Base-by-base conservation (phyloP, 2,888 invertebrate species). In the Coronaproctus castanopsis region DNA sequence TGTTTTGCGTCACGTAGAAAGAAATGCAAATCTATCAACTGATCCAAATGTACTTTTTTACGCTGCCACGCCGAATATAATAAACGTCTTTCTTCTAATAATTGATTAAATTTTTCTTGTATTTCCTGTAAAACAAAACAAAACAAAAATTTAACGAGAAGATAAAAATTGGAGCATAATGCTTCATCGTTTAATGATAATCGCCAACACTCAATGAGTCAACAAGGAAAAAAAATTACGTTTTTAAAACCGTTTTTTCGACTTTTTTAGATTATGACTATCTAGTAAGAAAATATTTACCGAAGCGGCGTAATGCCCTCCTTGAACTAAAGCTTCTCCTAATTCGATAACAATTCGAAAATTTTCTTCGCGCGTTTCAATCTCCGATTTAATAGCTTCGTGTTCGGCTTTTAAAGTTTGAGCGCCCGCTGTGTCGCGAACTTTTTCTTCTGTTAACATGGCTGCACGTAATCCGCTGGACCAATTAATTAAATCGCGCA, bases 1-100 rank as follows among this genome's bases (percentile, higher is more conserved):
- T 89, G 87, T 68, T 90, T 89, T 18, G 91, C 90, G 73, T 97
- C 97, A 1, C 95, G 77, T 63, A 92, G 73, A 81, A 97, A 96
- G 71, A 90, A 87, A 73, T 95, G 93, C 67, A 93, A 77, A 72
- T 95, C 92, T 63, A 90, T 87, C 63, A 91, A 78, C 71, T 95
- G 91, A 70, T 91, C 90, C 52, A 92, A 73, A 68, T 87, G 84
- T 55, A 90, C 82, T 70, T 90, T 90, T 67, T 91, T 85, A 58
- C 84, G 80, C 63, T 88, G 87, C 91, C 93, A 95, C 1, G 87
- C 86, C 0, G 80, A 79, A 67, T 86, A 85, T 23, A 92, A 75
- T 58, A 81, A 81, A 61, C 83, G 82, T 0, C 88, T 78, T 69
- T 89, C 89, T 62, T 85, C 83, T 61, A 87, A 72, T 62, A 93